A percentile compares a stretch with the other conserved stretches of the same genome.
These are phyloP conservation scores for Papilio aristodemus DNA, from an alignment of 1,140 invertebrate species.

Conservation along the genomic window DNA sequence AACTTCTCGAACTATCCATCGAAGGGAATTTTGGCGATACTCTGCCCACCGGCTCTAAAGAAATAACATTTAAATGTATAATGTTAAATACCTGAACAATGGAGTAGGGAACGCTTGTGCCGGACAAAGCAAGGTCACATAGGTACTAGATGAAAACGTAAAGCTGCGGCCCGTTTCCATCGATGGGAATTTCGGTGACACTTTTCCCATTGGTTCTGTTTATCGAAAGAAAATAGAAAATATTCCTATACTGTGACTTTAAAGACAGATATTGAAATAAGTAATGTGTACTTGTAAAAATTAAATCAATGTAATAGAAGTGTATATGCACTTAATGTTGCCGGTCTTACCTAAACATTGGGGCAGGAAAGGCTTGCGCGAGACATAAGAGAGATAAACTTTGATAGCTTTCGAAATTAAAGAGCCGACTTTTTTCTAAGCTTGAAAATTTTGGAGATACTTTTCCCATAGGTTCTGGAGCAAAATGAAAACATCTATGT, in stretches of 20 bases:
- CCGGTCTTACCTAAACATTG: slow-evolving; percentile 80
- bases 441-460: slow-evolving; percentile 84
- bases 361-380: slow-evolving; percentile 84
- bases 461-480: slow-evolving; percentile 81
- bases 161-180: slow-evolving; percentile 82
- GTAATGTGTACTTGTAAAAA: neutral
- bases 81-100: slow-evolving; percentile 69
- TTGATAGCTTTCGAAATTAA: slow-evolving; percentile 71
- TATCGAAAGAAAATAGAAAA: slow-evolving; percentile 54
- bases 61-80: slow-evolving; percentile 58
- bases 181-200: slow-evolving; percentile 81
- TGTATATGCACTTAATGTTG: slow-evolving; percentile 14
- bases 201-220: slow-evolving; percentile 82
- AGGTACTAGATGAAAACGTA: slow-evolving; percentile 69
- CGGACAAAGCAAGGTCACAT: slow-evolving; percentile 81
- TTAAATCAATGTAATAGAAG: slow-evolving; percentile 11
- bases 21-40: slow-evolving; percentile 84
- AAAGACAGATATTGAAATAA: slow-evolving; percentile 18
- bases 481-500: slow-evolving; percentile 42
- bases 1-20: slow-evolving; percentile 84
- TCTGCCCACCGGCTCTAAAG: slow-evolving; percentile 86
- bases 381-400: slow-evolving; percentile 69
- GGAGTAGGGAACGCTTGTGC: slow-evolving; percentile 84
- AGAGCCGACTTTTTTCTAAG: slow-evolving; percentile 83
- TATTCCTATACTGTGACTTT: slow-evolving; percentile 5